Percentiles rank a stretch among this genome's conserved stretches.
Conservation (phyloP, 2,797 vertebrate species). For the Acanthornis magna region DNA sequence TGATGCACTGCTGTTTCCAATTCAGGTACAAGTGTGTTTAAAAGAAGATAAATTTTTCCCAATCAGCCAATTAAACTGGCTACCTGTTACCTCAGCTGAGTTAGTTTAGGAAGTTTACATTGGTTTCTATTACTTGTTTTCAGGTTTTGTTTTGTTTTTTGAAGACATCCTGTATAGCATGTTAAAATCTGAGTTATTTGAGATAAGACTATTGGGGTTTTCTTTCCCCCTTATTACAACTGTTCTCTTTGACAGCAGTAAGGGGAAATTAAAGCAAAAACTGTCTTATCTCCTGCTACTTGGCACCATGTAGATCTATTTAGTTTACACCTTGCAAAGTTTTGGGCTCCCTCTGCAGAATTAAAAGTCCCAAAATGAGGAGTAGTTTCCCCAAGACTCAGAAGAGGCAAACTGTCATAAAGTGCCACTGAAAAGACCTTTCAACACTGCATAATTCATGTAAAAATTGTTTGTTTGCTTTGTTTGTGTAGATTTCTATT, state of each 20-base stretch:
- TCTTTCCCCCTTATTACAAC: conserved; percentile 10
- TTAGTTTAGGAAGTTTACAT: conserved; percentile 89
- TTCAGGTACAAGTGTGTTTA: conserved; percentile 83
- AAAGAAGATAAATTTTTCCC: conserved; percentile 79
- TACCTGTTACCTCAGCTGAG: conserved; percentile 90
- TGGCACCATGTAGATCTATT: conserved; percentile 70
- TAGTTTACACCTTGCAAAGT: conserved; percentile 71
- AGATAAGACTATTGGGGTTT: conserved; percentile 53
- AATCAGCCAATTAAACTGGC: conserved; percentile 84
- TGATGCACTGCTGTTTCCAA: conserved; percentile 83
- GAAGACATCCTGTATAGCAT: conserved; percentile 75
- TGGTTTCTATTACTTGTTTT: conserved; percentile 81
- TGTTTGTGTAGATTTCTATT: conserved; percentile 77
- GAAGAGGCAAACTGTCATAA: conserved; percentile 73
- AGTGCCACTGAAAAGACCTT: conserved; percentile 78
- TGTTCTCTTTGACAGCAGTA: conserved; percentile 44
- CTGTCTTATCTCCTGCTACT: conserved; percentile 63
- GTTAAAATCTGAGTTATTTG: conserved; percentile 71
- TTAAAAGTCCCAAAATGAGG: conserved; percentile 65
- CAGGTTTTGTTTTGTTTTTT: conserved; percentile 77
- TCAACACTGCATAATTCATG: conserved; percentile 78
- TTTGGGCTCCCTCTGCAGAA: conserved; percentile 73
- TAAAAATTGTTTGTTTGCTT: conserved; percentile 77
- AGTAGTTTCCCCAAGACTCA: conserved; percentile 74
- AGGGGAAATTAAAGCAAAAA: conserved; percentile 61